Evolutionary conservation across 2,888 invertebrate genomes (phyloP).

Genomic region (Philereme transversata): DNA sequence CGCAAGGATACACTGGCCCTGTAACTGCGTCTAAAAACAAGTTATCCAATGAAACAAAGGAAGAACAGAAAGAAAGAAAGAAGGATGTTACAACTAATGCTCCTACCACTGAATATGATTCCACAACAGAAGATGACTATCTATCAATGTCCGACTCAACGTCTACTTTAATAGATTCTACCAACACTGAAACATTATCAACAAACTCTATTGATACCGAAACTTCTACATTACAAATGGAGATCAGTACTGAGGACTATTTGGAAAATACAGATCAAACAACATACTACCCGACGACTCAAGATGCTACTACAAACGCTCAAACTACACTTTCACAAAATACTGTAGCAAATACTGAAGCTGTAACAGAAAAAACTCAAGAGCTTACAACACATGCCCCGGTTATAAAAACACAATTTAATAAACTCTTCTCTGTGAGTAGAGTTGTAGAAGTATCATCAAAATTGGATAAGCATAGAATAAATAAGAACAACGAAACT

Average conservation of each 20-base stretch:
- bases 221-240: slow-evolving; percentile 60
- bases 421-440: slow-evolving; percentile 87
- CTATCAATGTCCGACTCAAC: slow-evolving; percentile 60
- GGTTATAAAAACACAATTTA: slow-evolving; percentile 75
- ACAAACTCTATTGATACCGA: slow-evolving; percentile 57
- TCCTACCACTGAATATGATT: slow-evolving; percentile 48
- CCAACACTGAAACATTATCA: slow-evolving; percentile 51
- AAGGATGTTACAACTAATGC: slow-evolving; percentile 48
- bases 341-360: slow-evolving; percentile 37
- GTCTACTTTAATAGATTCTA: slow-evolving; percentile 51
- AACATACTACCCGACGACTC: slow-evolving; percentile 60
- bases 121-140: slow-evolving; percentile 70
- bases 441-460: slow-evolving; percentile 88
- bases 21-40: slow-evolving; percentile 16
- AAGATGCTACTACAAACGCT: slow-evolving; percentile 48
- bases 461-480: slow-evolving; percentile 84
- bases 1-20: slow-evolving; percentile 63
- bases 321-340: slow-evolving; percentile 48
- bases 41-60: slow-evolving; percentile 37
- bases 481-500: slow-evolving; percentile 82
- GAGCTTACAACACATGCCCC: slow-evolving; percentile 49
- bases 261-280: slow-evolving; percentile 64
- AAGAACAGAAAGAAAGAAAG: slow-evolving; percentile 43
- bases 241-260: slow-evolving; percentile 70
- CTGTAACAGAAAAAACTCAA: slow-evolving; percentile 43